phyloP scores from a whole-genome alignment of 2,797 vertebrate species.

The Etheostoma nigrum region DNA sequence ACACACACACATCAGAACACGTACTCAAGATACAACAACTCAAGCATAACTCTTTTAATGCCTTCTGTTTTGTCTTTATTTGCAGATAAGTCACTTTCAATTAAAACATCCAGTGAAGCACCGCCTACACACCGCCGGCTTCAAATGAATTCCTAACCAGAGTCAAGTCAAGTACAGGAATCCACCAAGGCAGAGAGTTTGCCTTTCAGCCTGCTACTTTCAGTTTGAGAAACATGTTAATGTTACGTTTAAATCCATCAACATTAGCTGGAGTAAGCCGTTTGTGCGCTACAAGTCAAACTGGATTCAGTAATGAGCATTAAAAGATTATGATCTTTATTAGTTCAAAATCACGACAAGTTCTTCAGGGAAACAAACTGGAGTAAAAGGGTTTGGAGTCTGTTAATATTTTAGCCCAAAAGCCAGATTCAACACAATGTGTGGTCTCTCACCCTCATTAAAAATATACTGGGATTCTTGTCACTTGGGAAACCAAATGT shows the following conservation, averaged over 20 bases:
- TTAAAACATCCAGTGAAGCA: constrained; percentile 50
- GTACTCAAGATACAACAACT: neutral
- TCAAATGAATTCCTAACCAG: constrained; percentile 47
- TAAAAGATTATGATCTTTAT: constrained; percentile 14
- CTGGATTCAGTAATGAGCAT: constrained; percentile 9
- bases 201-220: constrained; percentile 12
- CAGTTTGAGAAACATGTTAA: neutral
- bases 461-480: constrained; percentile 49
- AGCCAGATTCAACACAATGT: constrained; percentile 28
- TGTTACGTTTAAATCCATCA: neutral
- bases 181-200: constrained; percentile 10
- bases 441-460: constrained; percentile 54
- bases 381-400: constrained; percentile 10
- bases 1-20: neutral
- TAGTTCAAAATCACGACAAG: neutral
- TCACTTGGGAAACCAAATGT: constrained; percentile 36
- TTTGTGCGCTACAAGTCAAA: neutral
- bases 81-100: constrained; percentile 52
- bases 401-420: constrained; percentile 27
- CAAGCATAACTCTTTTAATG: constrained; percentile 27
- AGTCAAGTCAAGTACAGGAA: constrained; percentile 31
- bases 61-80: constrained; percentile 29
- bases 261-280: neutral
- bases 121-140: constrained; percentile 31
- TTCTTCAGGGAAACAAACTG: constrained; percentile 7